Base-by-base conservation (phyloP, 2,888 invertebrate species). In the Brenthis daphne region DNA sequence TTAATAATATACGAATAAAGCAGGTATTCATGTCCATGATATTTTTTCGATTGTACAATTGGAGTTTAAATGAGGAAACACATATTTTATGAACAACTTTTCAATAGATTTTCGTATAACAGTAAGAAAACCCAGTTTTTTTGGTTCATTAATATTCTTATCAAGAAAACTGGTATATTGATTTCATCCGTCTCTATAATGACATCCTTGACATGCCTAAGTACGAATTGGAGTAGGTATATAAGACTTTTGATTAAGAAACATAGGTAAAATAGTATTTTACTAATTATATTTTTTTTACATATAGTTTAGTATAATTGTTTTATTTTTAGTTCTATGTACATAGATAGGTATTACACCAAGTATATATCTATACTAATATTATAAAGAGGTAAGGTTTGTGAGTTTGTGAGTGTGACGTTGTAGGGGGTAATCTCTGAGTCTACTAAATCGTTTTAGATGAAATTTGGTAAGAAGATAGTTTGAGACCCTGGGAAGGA, bases 111-210 rank as follows among this genome's bases (percentile, higher is more conserved):
- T 50, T 60, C 60, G 60, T 50, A 50, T 33, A 29, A 50, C 11
- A 29, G 1, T 60, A 33, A 60, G 50, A 50, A 50, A 43, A 43
- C 37, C 37, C 2, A 43, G 37, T 50, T 29, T 29, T 66, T 66
- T 58, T 54, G 48, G 50, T 66, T 55, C 58, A 70, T 63, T 63
- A 64, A 58, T 57, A 69, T 67, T 70, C 64, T 20, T 55, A 64
- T 37, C 47, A 54, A 60, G 60, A 20, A 60, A 70, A 70, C 70
- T 64, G 70, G 70, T 70, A 67, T 64, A 64, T 51, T 20, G 51
- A 64, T 67, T 67, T 51, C 16, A 64, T 70, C 55, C 70, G 56
- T 60, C 55, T 53, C 4, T 64, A 64, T 47, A 60, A 58, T 67
- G 58, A 64, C 54, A 70, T 60, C 64, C 64, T 67, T 70, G 67